A percentile compares a stretch with the other conserved stretches of the same genome.
These are phyloP conservation scores for Marmota monax DNA, from an alignment of 2,113 vertebrate genomes.

Conservation along the genomic window DNA sequence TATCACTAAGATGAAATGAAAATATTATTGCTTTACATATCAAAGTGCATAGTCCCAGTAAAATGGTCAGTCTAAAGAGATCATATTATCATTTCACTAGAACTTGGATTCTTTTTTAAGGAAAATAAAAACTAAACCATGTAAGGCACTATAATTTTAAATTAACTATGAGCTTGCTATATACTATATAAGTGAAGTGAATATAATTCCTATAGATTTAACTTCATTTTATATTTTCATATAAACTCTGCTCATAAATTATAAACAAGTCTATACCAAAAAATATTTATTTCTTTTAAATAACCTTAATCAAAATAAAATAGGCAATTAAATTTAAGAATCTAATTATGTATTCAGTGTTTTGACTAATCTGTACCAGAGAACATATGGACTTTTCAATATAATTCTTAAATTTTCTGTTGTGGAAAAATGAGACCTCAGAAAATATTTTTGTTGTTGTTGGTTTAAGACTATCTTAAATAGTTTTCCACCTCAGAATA, in stretches of 20 bases:
- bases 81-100: neutral
- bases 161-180: neutral
- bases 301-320: neutral
- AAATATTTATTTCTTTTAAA: constrained; percentile 3
- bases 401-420: constrained; percentile 19
- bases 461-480: constrained; percentile 9
- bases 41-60: neutral
- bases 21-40: constrained; percentile 2
- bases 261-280: neutral
- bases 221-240: neutral
- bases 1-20: neutral
- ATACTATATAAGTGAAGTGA: neutral
- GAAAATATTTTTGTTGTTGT: neutral
- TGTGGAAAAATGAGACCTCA: neutral
- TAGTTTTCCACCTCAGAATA: neutral
- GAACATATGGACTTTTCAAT: neutral
- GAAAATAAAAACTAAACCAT: constrained; percentile 20
- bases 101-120: constrained; percentile 24
- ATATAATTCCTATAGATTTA: neutral
- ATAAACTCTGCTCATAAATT: neutral
- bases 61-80: neutral
- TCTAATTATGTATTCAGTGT: constrained; percentile 16
- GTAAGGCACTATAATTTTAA: neutral
- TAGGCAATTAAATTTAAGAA: neutral
- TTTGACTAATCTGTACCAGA: neutral